A percentile compares a stretch with the other conserved stretches of the same genome.
phyloP scores from a whole-genome alignment of 2,113 vertebrate genomes.

The Ictalurus furcatus region DNA sequence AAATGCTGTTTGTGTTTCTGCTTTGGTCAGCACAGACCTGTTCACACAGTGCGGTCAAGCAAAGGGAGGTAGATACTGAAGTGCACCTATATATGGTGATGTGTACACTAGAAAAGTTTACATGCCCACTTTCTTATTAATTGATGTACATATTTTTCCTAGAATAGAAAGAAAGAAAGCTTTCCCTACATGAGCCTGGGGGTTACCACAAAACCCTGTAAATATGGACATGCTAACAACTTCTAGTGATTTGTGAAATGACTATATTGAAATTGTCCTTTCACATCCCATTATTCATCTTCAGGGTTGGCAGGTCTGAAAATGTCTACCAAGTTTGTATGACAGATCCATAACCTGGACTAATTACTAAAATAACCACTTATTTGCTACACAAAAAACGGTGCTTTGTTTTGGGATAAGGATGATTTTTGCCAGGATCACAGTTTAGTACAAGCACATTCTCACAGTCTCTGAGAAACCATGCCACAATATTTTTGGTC shows the following conservation, averaged over 20 bases:
- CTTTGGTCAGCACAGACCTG: neutral
- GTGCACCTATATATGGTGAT: neutral
- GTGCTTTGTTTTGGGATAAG: neutral
- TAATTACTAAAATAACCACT: neutral
- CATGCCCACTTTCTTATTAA: neutral
- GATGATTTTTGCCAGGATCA: neutral
- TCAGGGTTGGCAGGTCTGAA: neutral
- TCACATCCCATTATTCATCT: neutral
- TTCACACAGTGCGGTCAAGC: neutral
- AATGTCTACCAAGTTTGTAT: neutral
- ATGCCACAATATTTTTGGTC: neutral
- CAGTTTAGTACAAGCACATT: neutral
- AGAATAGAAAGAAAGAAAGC: neutral
- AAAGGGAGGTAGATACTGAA: neutral
- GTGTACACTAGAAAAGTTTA: neutral
- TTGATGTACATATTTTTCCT: neutral
- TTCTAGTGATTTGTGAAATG: neutral
- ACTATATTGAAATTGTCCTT: neutral
- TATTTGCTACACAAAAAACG: neutral
- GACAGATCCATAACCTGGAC: too few species aligned
- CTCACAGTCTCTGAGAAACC: neutral
- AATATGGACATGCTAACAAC: neutral
- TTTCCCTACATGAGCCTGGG: neutral
- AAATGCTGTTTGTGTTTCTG: neutral
- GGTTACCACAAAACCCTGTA: neutral